These are phyloP conservation scores for Platysteira castanea DNA, from an alignment of 2,113 vertebrate species.

Conservation along the genomic window DNA sequence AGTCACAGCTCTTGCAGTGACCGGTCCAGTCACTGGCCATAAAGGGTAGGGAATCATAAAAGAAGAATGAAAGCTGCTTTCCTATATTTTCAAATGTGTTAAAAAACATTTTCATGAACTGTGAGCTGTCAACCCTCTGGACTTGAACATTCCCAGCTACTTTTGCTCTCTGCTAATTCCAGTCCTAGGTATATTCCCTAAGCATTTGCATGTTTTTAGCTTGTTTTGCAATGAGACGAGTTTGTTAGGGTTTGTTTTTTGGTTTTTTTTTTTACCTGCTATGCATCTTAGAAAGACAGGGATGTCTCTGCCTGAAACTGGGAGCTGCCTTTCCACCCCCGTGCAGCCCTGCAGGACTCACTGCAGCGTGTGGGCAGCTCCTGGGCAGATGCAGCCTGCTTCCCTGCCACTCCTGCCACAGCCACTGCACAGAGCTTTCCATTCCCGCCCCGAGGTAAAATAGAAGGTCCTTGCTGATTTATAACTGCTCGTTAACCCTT, in stretches of 20 bases:
- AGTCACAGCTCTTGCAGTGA: not conserved
- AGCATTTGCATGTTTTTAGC: not conserved
- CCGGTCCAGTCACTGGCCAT: not conserved
- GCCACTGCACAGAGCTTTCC: not conserved
- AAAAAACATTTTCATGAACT: not conserved
- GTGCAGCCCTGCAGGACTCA: not conserved
- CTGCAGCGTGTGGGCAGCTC: not conserved
- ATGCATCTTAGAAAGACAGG: not conserved
- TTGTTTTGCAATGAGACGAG: not conserved
- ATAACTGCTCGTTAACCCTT: not conserved
- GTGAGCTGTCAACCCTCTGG: not conserved
- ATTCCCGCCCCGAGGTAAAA: not conserved
- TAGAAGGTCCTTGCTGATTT: not conserved
- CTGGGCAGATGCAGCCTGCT: not conserved
- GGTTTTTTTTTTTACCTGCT: not conserved
- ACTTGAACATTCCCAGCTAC: not conserved
- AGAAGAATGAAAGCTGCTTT: not conserved
- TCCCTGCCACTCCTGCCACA: not conserved
- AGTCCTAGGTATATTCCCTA: not conserved
- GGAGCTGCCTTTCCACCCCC: not conserved
- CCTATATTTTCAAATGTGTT: not conserved
- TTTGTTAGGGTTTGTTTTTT: too few relatives aligned
- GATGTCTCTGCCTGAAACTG: not conserved
- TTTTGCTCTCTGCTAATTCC: not conserved
- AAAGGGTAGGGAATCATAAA: not conserved